Evolutionary conservation across 2,888 invertebrate species (phyloP), one percentile per base, ranked within the genome.

Genomic region (Drosophila leonis): DNA sequence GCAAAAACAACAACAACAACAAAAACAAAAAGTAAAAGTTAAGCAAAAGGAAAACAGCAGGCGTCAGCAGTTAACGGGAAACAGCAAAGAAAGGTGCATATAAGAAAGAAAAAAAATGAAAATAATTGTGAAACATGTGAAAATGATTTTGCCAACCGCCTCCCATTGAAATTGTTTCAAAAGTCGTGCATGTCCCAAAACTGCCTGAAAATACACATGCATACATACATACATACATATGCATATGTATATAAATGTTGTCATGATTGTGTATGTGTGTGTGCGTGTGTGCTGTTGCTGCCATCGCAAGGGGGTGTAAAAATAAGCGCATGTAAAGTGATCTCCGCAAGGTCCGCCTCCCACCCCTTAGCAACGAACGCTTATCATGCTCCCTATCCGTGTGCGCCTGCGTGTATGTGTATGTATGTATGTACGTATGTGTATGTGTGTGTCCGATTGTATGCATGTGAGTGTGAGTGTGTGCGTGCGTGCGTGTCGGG

Each of bases 251-350:
- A 20, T 49, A 49, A 56, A 56, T 60, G 41, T 62, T 46, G 63
- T 29, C 37, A 49, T 63, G 41, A 39, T 41, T 57, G n/a, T 63
- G 29, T 37, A 27, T 65, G 51, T 62, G 55, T 33, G 27, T 48
- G 29, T 5, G 48, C 33, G 48, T 67, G 65, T 66, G 44, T 62
- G 48, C 57, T 41, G 27, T 4, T 49, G 69, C 37, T 71, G 69
- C 33, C 61, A 29, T 68, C 57, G 63, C 73, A 81, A 85, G 81
- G 83, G 83, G 83, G 83, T 83, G 83, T 83, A 85, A 77, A 85
- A 83, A 82, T 82, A 83, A 83, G 83, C 81, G 79, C 57, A 80
- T 84, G 84, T 83, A 80, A 84, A 87, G 83, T 84, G 88, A 87
- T 84, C 84, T 84, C 72, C 69, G 31, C 74, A 61, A 35, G 24